Conservation (phyloP, 2,888 invertebrate genomes). For the Chrysotoxum bicinctum region DNA sequence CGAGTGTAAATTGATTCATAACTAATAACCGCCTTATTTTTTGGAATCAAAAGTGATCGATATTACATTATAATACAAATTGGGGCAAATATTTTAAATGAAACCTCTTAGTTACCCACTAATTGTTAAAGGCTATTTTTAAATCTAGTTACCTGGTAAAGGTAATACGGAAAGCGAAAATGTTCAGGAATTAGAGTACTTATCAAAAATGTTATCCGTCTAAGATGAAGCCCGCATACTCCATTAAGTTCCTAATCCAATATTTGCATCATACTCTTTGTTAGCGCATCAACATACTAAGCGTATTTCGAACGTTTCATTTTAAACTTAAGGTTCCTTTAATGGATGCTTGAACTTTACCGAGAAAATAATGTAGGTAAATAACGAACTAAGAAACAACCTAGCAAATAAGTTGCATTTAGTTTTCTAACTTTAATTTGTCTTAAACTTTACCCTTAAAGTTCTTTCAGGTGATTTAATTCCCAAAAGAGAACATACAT, state of each 20-base stretch:
- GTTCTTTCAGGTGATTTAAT: constrained; percentile 27
- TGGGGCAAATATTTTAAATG: too few species aligned
- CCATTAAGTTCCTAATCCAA: neutral
- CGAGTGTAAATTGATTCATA: too few species aligned
- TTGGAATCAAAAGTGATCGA: too few species aligned
- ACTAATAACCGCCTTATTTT: too few species aligned
- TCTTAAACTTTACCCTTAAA: constrained; percentile 15
- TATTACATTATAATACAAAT: too few species aligned
- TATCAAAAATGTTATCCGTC: too few species aligned
- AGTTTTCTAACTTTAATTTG: constrained; percentile 24
- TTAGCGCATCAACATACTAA: neutral
- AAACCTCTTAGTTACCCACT: neutral
- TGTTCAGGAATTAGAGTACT: neutral
- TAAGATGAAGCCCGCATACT: neutral
- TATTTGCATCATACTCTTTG: neutral
- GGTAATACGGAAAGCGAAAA: neutral
- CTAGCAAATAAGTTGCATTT: constrained; percentile 20
- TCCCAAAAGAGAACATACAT: neutral
- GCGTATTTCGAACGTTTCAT: neutral
- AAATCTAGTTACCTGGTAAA: neutral
- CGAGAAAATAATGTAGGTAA: neutral
- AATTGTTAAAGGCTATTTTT: neutral
- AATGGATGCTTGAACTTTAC: neutral
- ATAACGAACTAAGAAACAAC: constrained; percentile 6
- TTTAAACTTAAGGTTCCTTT: neutral